A percentile compares a stretch with the other conserved stretches of the same genome.
Evolutionary conservation across 1,140 invertebrate genomes (phyloP).

Genomic region (Drosophila teissieri): DNA sequence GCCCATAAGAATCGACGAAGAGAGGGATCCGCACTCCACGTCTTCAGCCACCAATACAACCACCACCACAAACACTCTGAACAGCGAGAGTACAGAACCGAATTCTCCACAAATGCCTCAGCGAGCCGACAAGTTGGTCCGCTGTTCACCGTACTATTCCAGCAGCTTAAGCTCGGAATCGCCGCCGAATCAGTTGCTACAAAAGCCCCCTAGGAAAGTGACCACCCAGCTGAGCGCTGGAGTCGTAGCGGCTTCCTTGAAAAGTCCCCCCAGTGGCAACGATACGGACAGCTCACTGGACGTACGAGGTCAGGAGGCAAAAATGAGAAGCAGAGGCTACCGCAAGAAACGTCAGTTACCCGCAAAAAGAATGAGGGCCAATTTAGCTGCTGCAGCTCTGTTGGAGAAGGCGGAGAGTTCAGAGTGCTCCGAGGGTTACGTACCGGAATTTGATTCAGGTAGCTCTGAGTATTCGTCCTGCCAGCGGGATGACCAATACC

Average conservation of each 20-base stretch:
- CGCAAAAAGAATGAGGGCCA: conserved; percentile 85
- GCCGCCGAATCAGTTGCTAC: conserved; percentile 87
- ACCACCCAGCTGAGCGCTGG: conserved; percentile 58
- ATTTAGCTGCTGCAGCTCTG: conserved; percentile 85
- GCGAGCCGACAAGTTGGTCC: conserved; percentile 86
- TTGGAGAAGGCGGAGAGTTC: conserved; percentile 86
- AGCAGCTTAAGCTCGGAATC: conserved; percentile 89
- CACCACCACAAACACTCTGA: conserved; percentile 76
- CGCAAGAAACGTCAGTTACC: conserved; percentile 87
- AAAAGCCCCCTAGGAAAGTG: conserved; percentile 86
- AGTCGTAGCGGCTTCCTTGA: conserved; percentile 84
- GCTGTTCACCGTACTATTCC: conserved; percentile 89
- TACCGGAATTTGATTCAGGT: conserved; percentile 88
- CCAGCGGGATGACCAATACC: conserved; percentile 85
- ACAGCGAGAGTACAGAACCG: conserved; percentile 81
- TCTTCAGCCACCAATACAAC: conserved; percentile 77
- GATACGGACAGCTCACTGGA: conserved; percentile 89
- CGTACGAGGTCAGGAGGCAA: conserved; percentile 86
- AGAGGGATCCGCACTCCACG: conserved; percentile 65
- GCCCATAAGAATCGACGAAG: conserved; percentile 75
- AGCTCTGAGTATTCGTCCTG: conserved; percentile 87
- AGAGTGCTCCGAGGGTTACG: conserved; percentile 88
- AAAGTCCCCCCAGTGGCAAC: conserved; percentile 89
- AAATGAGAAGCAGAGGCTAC: conserved; percentile 87
- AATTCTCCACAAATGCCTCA: conserved; percentile 83